phyloP scores from a whole-genome alignment of 2,113 vertebrate genomes.

The Puffinus mauretanicus region DNA sequence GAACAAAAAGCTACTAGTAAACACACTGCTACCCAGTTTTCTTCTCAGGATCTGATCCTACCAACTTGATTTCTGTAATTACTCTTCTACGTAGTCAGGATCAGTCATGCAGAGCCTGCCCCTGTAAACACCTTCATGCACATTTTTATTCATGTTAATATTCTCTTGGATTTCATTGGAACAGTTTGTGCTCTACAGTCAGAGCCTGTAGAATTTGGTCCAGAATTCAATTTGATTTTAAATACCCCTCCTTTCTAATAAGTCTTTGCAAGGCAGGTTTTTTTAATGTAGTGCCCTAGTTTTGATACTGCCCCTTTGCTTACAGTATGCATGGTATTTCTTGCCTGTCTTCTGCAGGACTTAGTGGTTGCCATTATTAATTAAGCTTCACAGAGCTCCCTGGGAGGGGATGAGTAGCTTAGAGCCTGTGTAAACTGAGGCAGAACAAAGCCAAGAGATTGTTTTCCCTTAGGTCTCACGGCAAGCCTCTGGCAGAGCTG shows the following conservation, averaged over 20 bases:
- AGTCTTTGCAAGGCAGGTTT: neutral
- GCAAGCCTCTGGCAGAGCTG: slow-evolving; percentile 27
- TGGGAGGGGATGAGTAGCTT: neutral
- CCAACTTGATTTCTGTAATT: neutral
- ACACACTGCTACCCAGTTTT: neutral
- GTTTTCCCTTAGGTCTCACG: slow-evolving; percentile 37
- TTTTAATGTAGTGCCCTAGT: neutral
- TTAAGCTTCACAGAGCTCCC: neutral
- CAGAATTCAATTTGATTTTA: neutral
- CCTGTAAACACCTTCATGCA: neutral
- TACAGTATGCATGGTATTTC: neutral
- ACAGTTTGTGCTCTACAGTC: neutral
- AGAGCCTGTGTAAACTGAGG: slow-evolving; percentile 46
- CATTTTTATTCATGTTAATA: neutral
- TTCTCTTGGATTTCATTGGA: neutral
- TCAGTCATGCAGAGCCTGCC: neutral
- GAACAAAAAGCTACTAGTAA: neutral
- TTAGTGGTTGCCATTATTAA: neutral
- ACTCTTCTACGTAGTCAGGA: neutral
- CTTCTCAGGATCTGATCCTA: neutral
- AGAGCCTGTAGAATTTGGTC: neutral
- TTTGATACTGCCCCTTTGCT: neutral
- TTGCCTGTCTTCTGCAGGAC: neutral
- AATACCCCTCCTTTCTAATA: neutral
- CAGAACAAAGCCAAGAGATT: slow-evolving; percentile 31